These are phyloP conservation scores for Pandemis cinnamomeana DNA, from an alignment of 2,888 invertebrate species.

Conservation along the genomic window DNA sequence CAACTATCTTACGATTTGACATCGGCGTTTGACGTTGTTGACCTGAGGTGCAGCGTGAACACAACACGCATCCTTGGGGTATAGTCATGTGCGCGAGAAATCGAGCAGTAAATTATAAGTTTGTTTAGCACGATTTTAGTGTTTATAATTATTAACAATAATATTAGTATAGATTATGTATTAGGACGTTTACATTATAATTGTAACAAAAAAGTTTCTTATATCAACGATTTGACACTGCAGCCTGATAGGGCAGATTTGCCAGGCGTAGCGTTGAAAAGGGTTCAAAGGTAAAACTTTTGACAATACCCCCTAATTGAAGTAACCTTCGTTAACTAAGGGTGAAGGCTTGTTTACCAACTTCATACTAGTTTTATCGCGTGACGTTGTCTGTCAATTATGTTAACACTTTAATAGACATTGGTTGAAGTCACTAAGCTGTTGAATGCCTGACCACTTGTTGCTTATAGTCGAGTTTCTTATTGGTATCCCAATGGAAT, in stretches of 20 bases:
- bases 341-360: conserved; percentile 19
- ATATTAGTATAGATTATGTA: no score
- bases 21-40: no score
- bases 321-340: conserved; percentile 26
- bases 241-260: neutral
- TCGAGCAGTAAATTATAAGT: no score
- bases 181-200: neutral
- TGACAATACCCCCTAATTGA: conserved; percentile 36
- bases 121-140: no score
- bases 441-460: neutral
- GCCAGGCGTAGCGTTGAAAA: conserved; percentile 23
- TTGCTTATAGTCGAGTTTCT: neutral
- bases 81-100: no score
- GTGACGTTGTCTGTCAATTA: conserved; percentile 5
- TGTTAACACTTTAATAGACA: neutral
- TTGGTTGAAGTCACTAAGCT: neutral
- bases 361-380: conserved; percentile 7
- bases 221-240: conserved; percentile 12
- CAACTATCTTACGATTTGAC: no score
- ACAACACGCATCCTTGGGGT: no score
- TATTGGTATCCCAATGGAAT: neutral
- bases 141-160: no score
- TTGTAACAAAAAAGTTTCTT: neutral
- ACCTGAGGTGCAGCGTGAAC: no score
- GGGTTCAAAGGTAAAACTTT: conserved; percentile 41